Evolutionary conservation across 2,113 vertebrate genomes (phyloP), one percentile per base, ranked within the genome.

Genomic region (Rousettus leschenaultii): DNA sequence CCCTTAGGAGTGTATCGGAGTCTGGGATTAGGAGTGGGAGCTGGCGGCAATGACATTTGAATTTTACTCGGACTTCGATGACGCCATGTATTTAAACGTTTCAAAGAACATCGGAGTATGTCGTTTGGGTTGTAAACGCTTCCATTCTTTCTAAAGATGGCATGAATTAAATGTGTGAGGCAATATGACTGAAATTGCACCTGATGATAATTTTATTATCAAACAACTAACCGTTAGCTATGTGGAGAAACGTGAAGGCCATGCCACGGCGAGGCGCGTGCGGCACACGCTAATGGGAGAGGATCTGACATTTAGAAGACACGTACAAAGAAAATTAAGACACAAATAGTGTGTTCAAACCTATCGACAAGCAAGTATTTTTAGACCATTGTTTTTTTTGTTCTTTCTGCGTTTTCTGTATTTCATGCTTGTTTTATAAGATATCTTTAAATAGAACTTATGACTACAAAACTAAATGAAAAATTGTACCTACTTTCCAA

Each of bases 371-470:
- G 38, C 1, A 66, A 33, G 66, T 26, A 86, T 38, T 87, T 86
- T 75, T 38, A 80, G 43, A 55, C 3, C 4, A 28, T 3, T 73
- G 24, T 68, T 94, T 51, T 94, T 51, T 63, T 53, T 5, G 15
- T 70, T 83, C 30, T 48, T 65, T 28, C n/a, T 4, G 1, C 35
- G 16, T 48, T 82, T 57, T 73, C 12, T 63, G 7, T 26, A 35
- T 53, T 93, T 88, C 61, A 33, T 61, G 11, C 0, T 61, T 19
- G 53, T 75, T 86, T 94, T 66, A 92, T 91, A 73, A 82, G 33
- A 28, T 35, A 78, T 55, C 9, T 96, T 95, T 86, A 92, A 93
- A 92, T 73, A 77, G 33, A 88, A n/a, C 78, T 89, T 85, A 68
- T n/a, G 5, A 66, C 43, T 75, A 45, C 24, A 86, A 85, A 73